Conservation (phyloP, 2,113 vertebrate species). For the Pardalotus punctatus region DNA sequence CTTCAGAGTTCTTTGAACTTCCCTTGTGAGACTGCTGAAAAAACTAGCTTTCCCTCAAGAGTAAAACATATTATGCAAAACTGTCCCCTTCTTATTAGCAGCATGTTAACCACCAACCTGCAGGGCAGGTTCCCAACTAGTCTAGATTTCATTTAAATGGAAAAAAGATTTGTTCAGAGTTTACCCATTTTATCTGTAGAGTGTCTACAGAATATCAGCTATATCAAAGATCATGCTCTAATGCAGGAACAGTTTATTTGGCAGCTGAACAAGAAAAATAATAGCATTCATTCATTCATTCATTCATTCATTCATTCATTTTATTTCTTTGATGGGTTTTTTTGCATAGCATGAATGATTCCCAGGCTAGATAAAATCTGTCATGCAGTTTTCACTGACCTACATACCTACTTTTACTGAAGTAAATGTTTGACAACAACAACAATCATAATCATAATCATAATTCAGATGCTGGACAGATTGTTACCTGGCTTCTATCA, state of each 20-base stretch:
- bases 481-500: not conserved
- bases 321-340: not conserved
- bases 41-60: not conserved
- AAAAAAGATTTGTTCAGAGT: not conserved
- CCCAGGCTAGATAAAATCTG: not conserved
- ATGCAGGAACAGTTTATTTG: not conserved
- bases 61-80: not conserved
- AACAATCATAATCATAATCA: not conserved
- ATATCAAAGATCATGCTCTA: not conserved
- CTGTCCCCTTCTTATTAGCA: not conserved
- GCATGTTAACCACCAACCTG: not conserved
- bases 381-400: not conserved
- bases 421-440: not conserved
- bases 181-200: not conserved
- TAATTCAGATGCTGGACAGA: not conserved
- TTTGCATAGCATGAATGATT: not conserved
- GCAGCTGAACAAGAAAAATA: not conserved
- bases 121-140: not conserved
- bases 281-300: not conserved
- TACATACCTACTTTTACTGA: not conserved
- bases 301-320: not conserved
- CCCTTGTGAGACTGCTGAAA: not conserved
- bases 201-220: not conserved
- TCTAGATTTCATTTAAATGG: not conserved
- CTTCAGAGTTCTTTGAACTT: not conserved